These are phyloP conservation scores for Lysandra coridon DNA, from an alignment of 2,888 invertebrate genomes.

Conservation along the genomic window DNA sequence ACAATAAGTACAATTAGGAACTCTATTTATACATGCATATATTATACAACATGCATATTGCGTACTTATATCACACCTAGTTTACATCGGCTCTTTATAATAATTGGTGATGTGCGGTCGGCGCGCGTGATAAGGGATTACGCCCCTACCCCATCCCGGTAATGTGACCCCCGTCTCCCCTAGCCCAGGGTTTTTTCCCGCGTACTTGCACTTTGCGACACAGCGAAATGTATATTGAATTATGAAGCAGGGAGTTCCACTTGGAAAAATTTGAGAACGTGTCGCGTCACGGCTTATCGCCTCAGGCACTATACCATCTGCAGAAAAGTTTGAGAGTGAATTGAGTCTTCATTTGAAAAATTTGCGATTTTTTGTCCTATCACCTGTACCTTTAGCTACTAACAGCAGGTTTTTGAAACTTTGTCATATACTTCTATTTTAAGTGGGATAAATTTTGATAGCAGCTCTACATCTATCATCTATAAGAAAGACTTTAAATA, in stretches of 20 bases:
- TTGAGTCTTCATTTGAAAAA: neutral
- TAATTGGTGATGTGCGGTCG: conserved; percentile 73
- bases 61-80: conserved; percentile 44
- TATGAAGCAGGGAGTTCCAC: conserved; percentile 65
- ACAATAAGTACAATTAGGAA: too few species aligned
- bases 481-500: neutral
- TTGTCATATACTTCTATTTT: neutral
- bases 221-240: conserved; percentile 69
- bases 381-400: neutral
- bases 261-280: conserved; percentile 34
- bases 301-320: neutral
- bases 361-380: neutral
- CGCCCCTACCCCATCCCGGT: conserved; percentile 48
- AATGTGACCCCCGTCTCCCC: conserved; percentile 45
- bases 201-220: conserved; percentile 67
- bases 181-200: conserved; percentile 64
- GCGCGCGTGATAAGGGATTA: conserved; percentile 70
- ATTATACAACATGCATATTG: neutral
- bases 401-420: neutral
- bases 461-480: neutral
- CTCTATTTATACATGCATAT: too few species aligned
- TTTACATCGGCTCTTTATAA: conserved; percentile 64
- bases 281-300: neutral
- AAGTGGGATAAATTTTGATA: neutral
- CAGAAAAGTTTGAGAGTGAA: neutral